Evolutionary conservation across 2,797 vertebrate genomes (phyloP).

Genomic region (Aplochiton taeniatus): DNA sequence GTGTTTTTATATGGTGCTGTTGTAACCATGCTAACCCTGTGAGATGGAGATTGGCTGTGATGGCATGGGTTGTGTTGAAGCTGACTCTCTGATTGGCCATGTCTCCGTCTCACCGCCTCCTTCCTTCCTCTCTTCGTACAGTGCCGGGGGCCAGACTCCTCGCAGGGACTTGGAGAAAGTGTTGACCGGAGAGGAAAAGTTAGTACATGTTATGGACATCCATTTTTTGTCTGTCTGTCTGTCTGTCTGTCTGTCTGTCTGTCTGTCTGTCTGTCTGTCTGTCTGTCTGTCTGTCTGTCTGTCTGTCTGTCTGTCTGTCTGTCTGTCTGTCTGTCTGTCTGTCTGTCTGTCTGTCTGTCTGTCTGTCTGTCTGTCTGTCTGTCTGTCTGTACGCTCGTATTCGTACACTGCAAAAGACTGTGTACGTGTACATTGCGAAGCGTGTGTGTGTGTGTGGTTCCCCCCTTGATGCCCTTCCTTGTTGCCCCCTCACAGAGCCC

Average conservation of each 20-base stretch:
- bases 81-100: not conserved
- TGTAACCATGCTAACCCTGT: constrained; percentile 37
- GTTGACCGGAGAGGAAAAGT: constrained; percentile 97
- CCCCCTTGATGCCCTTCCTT: not conserved
- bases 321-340: not conserved
- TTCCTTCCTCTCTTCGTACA: constrained; percentile 55
- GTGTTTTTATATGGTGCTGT: not conserved
- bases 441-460: not conserved
- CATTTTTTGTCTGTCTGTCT: not conserved
- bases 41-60: constrained; percentile 34
- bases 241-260: not conserved
- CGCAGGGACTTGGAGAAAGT: constrained; percentile 96
- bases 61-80: constrained; percentile 19
- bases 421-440: no score
- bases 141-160: constrained; percentile 94
- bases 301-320: constrained; percentile 1
- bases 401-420: no score
- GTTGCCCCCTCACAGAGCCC: constrained; percentile 75
- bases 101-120: not conserved
- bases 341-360: not conserved
- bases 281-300: not conserved
- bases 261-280: not conserved
- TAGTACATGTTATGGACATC: constrained; percentile 49
- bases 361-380: not conserved
- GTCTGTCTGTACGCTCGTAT: not conserved